Conservation (phyloP, 2,888 invertebrate genomes). For the Holacanthella duospinosa region DNA sequence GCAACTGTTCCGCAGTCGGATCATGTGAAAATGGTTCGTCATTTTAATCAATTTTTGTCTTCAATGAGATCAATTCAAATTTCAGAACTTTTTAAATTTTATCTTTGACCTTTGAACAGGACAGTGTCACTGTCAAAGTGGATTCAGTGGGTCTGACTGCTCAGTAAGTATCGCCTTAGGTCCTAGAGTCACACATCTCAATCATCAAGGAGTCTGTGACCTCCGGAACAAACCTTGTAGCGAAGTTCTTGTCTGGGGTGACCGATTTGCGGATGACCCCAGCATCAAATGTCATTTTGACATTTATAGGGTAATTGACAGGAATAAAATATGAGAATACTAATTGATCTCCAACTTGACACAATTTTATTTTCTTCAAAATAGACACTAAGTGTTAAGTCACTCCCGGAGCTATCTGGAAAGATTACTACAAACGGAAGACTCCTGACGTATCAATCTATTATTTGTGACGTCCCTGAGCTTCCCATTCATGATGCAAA, state of each 20-base stretch:
- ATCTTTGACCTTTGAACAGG: conserved; percentile 15
- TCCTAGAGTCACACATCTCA: conserved; percentile 24
- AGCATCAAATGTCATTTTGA: conserved; percentile 37
- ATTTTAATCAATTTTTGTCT: too few species aligned
- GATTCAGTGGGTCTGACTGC: conserved; percentile 34
- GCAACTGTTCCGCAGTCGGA: conserved; percentile 32
- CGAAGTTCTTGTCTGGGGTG: conserved; percentile 37
- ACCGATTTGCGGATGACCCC: conserved; percentile 34
- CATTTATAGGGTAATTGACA: conserved; percentile 35
- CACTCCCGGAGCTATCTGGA: conserved; percentile 27
- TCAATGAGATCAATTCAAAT: background rate
- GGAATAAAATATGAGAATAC: background rate
- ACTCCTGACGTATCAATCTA: conserved; percentile 32
- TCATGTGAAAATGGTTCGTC: conserved; percentile 31
- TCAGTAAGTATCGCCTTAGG: conserved; percentile 29
- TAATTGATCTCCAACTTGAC: background rate
- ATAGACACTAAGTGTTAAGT: conserved; percentile 27
- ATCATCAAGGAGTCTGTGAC: conserved; percentile 35
- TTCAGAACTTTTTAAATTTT: background rate
- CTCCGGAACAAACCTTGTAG: conserved; percentile 37
- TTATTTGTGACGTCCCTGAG: conserved; percentile 36
- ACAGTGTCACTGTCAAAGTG: conserved; percentile 28
- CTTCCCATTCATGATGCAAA: conserved; percentile 36
- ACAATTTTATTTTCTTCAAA: background rate
- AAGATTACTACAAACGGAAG: conserved; percentile 30